Evolutionary conservation across 2,888 invertebrate genomes (phyloP).

Genomic region (Ditylenchus weischeri): DNA sequence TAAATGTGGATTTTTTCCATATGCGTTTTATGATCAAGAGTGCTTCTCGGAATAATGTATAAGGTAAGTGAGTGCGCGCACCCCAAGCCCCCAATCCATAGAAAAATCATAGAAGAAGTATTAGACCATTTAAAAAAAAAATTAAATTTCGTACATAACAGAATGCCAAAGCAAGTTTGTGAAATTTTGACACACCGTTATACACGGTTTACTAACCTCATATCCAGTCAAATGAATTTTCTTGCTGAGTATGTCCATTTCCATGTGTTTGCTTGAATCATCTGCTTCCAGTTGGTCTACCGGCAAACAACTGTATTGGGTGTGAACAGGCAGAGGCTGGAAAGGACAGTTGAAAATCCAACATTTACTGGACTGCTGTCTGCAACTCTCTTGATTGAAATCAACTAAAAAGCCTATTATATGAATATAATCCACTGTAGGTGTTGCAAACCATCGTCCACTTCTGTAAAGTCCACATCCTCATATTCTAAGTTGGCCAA

Average conservation of each 20-base stretch:
- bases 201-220: constrained; percentile 31
- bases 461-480: constrained; percentile 24
- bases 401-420: constrained; percentile 30
- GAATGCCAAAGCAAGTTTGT: no score
- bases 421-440: no score
- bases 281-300: constrained; percentile 3
- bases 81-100: no score
- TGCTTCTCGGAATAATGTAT: no score
- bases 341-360: constrained; percentile 42
- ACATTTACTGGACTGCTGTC: constrained; percentile 23
- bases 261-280: background rate
- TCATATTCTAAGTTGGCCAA: constrained; percentile 46
- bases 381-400: constrained; percentile 35
- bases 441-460: constrained; percentile 25
- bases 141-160: no score
- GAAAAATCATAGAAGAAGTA: no score
- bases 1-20: no score
- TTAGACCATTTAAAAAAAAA: no score
- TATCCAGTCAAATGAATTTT: constrained; percentile 25
- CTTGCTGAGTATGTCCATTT: constrained; percentile 5
- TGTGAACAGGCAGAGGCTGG: constrained; percentile 24
- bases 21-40: no score
- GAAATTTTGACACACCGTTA: no score
- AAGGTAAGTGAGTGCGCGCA: no score
- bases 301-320: constrained; percentile 6